These are phyloP conservation scores for Tortricodes alternella DNA, from an alignment of 2,888 invertebrate species.

Conservation along the genomic window DNA sequence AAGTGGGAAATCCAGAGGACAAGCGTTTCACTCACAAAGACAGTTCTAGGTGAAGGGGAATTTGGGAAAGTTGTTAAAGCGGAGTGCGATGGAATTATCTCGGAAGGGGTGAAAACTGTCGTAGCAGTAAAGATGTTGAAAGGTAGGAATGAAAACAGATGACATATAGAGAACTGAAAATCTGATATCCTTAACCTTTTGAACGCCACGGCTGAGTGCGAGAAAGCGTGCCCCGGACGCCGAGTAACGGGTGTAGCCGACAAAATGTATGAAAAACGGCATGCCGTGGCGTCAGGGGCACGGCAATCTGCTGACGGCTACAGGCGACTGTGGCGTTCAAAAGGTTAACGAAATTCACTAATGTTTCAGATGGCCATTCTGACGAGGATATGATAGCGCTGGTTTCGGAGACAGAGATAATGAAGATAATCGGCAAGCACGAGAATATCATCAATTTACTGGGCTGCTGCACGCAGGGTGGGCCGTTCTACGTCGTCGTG, in stretches of 20 bases:
- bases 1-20: constrained; percentile 96
- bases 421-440: constrained; percentile 99
- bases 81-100: constrained; percentile 88
- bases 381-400: constrained; percentile 98
- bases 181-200: no score
- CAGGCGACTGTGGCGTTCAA: no score
- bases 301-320: no score
- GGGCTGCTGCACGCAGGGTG: constrained; percentile 97
- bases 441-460: constrained; percentile 98
- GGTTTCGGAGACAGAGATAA: constrained; percentile 99
- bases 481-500: constrained; percentile 93
- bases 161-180: not conserved
- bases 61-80: constrained; percentile 98
- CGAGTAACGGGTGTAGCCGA: no score
- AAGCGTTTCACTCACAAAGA: constrained; percentile 86
- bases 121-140: constrained; percentile 99
- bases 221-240: no score
- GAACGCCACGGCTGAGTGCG: no score
- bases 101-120: constrained; percentile 86
- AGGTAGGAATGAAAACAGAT: constrained; percentile 81
- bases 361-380: constrained; percentile 92
- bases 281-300: no score
- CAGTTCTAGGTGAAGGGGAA: constrained; percentile 97
- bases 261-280: no score
- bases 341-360: not conserved